phyloP scores from a whole-genome alignment of 2,113 vertebrate species.

The Struthidea cinerea region DNA sequence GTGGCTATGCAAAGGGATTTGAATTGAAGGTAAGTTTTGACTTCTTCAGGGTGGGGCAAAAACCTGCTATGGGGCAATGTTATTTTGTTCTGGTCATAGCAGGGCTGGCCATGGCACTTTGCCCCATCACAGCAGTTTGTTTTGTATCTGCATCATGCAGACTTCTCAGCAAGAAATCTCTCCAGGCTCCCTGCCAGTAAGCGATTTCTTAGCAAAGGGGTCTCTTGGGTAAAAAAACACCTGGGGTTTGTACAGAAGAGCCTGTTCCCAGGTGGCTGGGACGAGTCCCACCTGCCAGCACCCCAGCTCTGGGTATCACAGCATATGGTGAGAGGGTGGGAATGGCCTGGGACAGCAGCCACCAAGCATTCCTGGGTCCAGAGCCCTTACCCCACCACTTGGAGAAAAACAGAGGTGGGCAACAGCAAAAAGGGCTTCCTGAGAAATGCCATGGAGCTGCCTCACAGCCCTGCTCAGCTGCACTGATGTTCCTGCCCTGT shows the following conservation, averaged over 20 bases:
- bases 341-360: neutral
- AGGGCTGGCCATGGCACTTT: neutral
- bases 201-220: neutral
- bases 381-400: fast-evolving
- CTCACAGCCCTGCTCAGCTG: neutral
- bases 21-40: neutral
- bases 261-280: neutral
- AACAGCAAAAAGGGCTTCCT: neutral
- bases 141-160: neutral
- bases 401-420: neutral
- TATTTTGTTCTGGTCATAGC: neutral
- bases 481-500: neutral
- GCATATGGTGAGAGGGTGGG: neutral
- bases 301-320: neutral
- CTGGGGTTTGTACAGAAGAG: neutral
- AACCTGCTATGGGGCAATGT: neutral
- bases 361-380: neutral
- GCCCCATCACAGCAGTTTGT: neutral
- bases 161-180: neutral
- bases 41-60: neutral
- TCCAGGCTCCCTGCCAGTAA: neutral
- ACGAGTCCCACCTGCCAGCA: neutral
- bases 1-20: neutral
- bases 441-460: neutral
- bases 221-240: neutral